Evolutionary conservation across 30 jellyfish, hydroid and myxozoan genomes (phyloP), one percentile per base, ranked within the genome.

Genomic region (Sanderia malayensis): DNA sequence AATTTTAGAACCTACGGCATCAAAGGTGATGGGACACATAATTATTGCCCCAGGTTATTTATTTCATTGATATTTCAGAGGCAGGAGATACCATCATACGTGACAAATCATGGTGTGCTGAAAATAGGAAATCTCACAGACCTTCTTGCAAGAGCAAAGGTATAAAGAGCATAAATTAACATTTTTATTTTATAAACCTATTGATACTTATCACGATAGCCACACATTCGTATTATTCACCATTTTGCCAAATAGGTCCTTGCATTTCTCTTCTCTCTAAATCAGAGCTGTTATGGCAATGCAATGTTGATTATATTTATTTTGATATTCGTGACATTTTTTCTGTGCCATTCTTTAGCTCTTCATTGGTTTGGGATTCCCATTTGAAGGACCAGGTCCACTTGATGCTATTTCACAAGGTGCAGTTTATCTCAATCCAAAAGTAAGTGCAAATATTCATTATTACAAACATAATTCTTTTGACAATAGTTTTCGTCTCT

Each of bases 301-400:
- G 52, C 52, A 37, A 6, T 37, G 52, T 37, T 4, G 10, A 37
- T 13, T 4, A 4, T 37, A 6, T 4, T 37, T 37, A 13, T 37
- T 13, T 6, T 6, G 6, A 37, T 37, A 13, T 4, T 4, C 6
- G 52, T 37, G 13, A 37, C 13, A 13, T 4, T 4, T 37, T 37
- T 37, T 37, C 13, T 37, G 52, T 49, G 58, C 18, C n/a, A 6
- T 74, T 7, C 26, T 34, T 31, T 58, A 94, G 99, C 71, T 94
- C 18, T 94, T 94, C 73, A 72, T 94, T 46, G 99, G 99, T 0
- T 72, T 86, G 15, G 99, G 99, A 3, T 94, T 94, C 67, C 99
- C 99, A 15, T 94, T 65, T 71, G 99, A 94, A 76, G 99, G 99
- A 28, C 99, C 99, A 26, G 99, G 95, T 0, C 97, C 99, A 0